phyloP scores from a whole-genome alignment of 1,140 invertebrate species.

The Lucilia cuprina region DNA sequence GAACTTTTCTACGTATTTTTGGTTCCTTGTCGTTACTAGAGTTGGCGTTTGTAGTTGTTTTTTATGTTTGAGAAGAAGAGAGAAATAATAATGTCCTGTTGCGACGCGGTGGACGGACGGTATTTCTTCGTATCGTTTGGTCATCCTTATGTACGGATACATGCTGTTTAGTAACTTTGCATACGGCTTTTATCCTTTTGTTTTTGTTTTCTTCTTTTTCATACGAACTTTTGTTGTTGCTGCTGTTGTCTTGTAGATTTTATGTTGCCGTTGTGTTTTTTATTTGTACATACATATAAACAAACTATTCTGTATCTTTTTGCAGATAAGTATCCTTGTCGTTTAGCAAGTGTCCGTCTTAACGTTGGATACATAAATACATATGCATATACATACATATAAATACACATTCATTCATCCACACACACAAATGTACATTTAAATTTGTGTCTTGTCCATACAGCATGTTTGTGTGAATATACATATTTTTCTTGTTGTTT shows the following conservation, averaged over 20 bases:
- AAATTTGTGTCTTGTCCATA: not conserved
- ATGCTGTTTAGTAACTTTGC: slow-evolving; percentile 25
- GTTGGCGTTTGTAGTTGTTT: slow-evolving; percentile 25
- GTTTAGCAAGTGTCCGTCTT: slow-evolving; percentile 22
- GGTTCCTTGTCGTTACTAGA: slow-evolving; percentile 16
- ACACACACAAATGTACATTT: not conserved
- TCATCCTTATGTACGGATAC: slow-evolving; percentile 22
- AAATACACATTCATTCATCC: not conserved
- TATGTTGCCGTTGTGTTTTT: slow-evolving; percentile 19
- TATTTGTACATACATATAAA: not conserved
- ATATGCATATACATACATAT: not conserved
- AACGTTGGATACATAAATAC: not conserved
- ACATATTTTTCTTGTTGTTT: not conserved
- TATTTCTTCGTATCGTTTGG: slow-evolving; percentile 33
- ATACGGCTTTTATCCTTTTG: slow-evolving; percentile 21
- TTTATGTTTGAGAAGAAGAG: not conserved
- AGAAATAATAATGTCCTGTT: slow-evolving; percentile 37
- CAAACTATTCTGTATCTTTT: slow-evolving; percentile 23
- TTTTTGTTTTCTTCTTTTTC: not conserved
- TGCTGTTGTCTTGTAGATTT: not conserved
- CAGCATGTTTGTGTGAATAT: not conserved
- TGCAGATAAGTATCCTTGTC: slow-evolving; percentile 24
- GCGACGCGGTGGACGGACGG: slow-evolving; percentile 32
- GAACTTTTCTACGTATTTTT: not conserved
- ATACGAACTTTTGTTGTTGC: not conserved